A percentile compares a stretch with the other conserved stretches of the same genome.
Conservation (phyloP, 2,888 invertebrate genomes). For the Hydraecia micacea region DNA sequence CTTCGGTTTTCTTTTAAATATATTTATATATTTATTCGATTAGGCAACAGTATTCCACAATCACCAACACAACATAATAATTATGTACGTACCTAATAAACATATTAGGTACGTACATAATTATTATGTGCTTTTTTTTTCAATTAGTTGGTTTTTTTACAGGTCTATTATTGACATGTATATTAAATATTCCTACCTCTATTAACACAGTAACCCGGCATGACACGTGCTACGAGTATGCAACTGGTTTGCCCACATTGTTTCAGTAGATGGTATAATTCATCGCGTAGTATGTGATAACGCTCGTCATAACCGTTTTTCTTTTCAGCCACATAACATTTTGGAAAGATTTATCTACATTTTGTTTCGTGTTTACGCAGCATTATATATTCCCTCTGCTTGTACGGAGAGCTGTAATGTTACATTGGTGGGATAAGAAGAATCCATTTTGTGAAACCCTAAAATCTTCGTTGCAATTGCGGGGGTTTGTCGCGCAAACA, state of each 20-base stretch:
- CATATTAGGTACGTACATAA: no score
- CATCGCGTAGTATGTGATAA: slow-evolving; percentile 54
- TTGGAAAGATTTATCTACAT: slow-evolving; percentile 73
- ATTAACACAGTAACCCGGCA: background rate
- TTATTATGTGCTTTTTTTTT: no score
- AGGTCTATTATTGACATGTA: no score
- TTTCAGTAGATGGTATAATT: slow-evolving; percentile 53
- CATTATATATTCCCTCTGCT: slow-evolving; percentile 76
- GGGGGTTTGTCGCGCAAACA: slow-evolving; percentile 78
- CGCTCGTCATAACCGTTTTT: slow-evolving; percentile 65
- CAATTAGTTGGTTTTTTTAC: no score
- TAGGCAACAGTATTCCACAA: background rate
- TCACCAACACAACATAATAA: no score
- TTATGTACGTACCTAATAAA: no score
- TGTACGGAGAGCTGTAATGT: slow-evolving; percentile 69
- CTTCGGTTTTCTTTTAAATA: background rate
- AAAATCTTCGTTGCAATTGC: slow-evolving; percentile 80
- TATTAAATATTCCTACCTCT: background rate
- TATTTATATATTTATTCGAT: slow-evolving; percentile 8
- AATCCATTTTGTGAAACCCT: slow-evolving; percentile 79
- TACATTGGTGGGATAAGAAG: slow-evolving; percentile 77
- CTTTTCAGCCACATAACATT: slow-evolving; percentile 68
- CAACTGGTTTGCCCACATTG: slow-evolving; percentile 33
- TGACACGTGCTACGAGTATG: slow-evolving; percentile 1
- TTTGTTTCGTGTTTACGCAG: slow-evolving; percentile 75